phyloP scores from a whole-genome alignment of 1,140 invertebrate genomes.

The Conopomorpha cramerella region DNA sequence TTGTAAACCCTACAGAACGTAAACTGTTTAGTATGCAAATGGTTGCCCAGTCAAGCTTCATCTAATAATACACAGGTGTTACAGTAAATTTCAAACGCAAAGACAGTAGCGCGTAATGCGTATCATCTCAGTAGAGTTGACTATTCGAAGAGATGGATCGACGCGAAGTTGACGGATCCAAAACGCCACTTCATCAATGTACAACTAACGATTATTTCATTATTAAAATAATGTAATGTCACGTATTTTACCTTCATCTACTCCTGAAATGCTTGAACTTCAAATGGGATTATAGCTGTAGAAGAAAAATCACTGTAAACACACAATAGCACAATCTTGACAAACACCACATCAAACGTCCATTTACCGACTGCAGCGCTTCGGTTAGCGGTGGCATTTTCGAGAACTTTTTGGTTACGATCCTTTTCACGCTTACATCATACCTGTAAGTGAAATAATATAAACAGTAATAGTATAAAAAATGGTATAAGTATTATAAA shows the following conservation, averaged over 20 bases:
- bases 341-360: slow-evolving; percentile 62
- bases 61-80: too few species aligned
- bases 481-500: too few species aligned
- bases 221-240: slow-evolving; percentile 12
- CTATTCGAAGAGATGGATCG: slow-evolving; percentile 46
- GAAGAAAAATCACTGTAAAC: slow-evolving; percentile 57
- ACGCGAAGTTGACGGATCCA: slow-evolving; percentile 22
- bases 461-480: too few species aligned
- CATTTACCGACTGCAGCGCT: slow-evolving; percentile 61
- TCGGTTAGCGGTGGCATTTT: slow-evolving; percentile 32
- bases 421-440: too few species aligned
- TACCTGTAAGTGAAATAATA: too few species aligned
- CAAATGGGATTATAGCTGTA: slow-evolving; percentile 51
- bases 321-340: slow-evolving; percentile 60
- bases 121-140: slow-evolving; percentile 57
- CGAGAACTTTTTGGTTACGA: slow-evolving; percentile 31
- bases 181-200: slow-evolving; percentile 41
- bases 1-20: too few species aligned
- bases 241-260: slow-evolving; percentile 55
- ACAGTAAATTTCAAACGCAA: too few species aligned
- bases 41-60: too few species aligned
- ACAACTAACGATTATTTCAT: slow-evolving; percentile 8
- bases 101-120: too few species aligned
- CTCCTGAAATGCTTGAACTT: slow-evolving; percentile 55
- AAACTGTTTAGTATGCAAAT: too few species aligned